Base-by-base conservation (phyloP, 2,888 invertebrate genomes). In the Oconnorella tubifera region DNA sequence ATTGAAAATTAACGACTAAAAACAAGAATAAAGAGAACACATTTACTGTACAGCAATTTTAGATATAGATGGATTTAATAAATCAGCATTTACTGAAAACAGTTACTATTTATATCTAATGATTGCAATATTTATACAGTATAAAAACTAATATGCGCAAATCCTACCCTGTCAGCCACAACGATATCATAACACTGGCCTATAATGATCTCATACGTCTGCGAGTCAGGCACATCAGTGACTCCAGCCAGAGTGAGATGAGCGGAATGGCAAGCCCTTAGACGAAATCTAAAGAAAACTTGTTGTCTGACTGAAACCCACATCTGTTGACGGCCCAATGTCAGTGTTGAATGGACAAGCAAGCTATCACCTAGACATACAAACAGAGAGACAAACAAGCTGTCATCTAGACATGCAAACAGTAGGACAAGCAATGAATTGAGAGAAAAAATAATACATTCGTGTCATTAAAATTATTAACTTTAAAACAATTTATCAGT, bases 151-250 rank as follows among this genome's bases (percentile, higher is more conserved):
- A n/a, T n/a, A n/a, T n/a, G n/a, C n/a, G n/a, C n/a, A n/a, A n/a
- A 10, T 40, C 63, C 32, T 33, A 57, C 57, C 40, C 32, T 25
- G 31, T 63, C 63, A 40, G 49, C 14, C 10, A 63, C 33, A 19
- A 63, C 23, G 25, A 57, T 56, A 31, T 28, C 4, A 27, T 56
- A 48, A 19, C 63, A 56, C 1, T 23, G 29, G 27, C 63, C 63
- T 48, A 63, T 33, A 25, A 58, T 49, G 32, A 63, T 27, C 31
- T 63, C 63, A 57, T 63, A 63, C 10, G 63, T 49, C 28, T 63
- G 40, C 25, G 29, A 27, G 48, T 49, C 63, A 49, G 48, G 25
- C 19, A 63, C 63, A 29, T 51, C 63, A 10, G 32, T 48, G n/a
- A 50, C 25, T 19, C 60, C 60, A n/a, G 60, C 28, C 29, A 60